A percentile compares a stretch with the other conserved stretches of the same genome.
phyloP scores from a whole-genome alignment of 2,113 vertebrate genomes.

The Ictalurus furcatus region DNA sequence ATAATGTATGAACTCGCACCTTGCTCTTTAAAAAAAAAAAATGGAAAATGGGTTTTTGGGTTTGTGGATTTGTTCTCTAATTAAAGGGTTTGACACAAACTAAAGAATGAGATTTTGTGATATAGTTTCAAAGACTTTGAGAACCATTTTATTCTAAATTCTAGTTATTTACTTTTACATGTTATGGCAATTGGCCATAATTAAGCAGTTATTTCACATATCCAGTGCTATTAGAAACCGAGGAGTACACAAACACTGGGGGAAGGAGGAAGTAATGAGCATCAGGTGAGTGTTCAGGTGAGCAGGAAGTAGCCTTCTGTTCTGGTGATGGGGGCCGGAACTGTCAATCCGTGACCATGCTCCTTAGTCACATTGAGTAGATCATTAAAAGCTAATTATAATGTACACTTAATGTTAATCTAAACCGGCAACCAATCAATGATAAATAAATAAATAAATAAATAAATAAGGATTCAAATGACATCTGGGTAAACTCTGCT shows the following conservation, averaged over 20 bases:
- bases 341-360: not conserved
- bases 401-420: not conserved
- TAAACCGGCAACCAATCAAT: not conserved
- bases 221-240: not conserved
- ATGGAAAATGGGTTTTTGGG: not conserved
- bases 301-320: not conserved
- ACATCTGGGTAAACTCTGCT: not conserved
- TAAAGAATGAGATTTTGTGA: not conserved
- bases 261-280: not conserved
- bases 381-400: not conserved
- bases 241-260: not conserved
- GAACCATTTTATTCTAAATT: not conserved
- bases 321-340: not conserved
- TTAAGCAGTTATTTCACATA: not conserved
- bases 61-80: not conserved
- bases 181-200: too few relatives aligned
- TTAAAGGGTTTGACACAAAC: too few relatives aligned
- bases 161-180: too few relatives aligned
- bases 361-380: not conserved
- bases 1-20: not conserved
- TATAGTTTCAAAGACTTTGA: not conserved
- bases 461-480: not conserved
- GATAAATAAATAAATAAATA: not conserved
- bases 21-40: not conserved
- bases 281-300: not conserved